Percentiles rank a stretch among this genome's conserved stretches.
Conservation (phyloP, 2,888 invertebrate genomes). For the Drosophila sordidapex region DNA sequence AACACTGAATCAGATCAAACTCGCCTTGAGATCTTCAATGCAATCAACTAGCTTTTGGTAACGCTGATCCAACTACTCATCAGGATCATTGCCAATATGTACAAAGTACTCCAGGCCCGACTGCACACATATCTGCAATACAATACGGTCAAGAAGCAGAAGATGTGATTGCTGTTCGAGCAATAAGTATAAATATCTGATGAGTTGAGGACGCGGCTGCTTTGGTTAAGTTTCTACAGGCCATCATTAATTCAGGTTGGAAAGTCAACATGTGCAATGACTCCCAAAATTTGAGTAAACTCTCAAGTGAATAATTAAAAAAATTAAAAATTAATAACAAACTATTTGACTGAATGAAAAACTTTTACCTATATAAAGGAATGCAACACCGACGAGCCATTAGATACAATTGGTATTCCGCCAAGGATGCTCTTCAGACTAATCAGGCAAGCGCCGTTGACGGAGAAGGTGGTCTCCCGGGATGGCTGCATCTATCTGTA, state of each 20-base stretch:
- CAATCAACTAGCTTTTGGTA: slow-evolving; percentile 61
- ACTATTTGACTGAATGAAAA: slow-evolving; percentile 56
- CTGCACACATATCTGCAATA: slow-evolving; percentile 56
- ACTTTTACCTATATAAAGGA: slow-evolving; percentile 57
- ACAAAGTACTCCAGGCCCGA: slow-evolving; percentile 62
- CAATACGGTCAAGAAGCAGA: slow-evolving; percentile 46
- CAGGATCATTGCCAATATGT: slow-evolving; percentile 52
- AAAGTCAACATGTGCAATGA: background rate
- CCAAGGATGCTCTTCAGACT: slow-evolving; percentile 57
- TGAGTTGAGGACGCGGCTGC: slow-evolving; percentile 3
- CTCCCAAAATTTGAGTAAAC: background rate
- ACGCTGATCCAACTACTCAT: slow-evolving; percentile 45
- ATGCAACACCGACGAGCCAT: background rate
- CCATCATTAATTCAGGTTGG: no score
- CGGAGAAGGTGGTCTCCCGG: slow-evolving; percentile 36
- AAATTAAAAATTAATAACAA: slow-evolving; percentile 41
- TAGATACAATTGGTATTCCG: slow-evolving; percentile 1
- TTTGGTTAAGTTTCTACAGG: no score
- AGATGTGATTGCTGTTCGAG: slow-evolving; percentile 54
- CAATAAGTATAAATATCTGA: slow-evolving; percentile 56
- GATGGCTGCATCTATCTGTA: slow-evolving; percentile 66
- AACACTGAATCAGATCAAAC: slow-evolving; percentile 53
- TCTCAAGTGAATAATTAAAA: slow-evolving; percentile 66
- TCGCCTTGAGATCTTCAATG: slow-evolving; percentile 69
- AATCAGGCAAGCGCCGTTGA: slow-evolving; percentile 53